These are phyloP conservation scores for Dasyprocta punctata DNA, from an alignment of 2,113 vertebrate species.

Conservation along the genomic window DNA sequence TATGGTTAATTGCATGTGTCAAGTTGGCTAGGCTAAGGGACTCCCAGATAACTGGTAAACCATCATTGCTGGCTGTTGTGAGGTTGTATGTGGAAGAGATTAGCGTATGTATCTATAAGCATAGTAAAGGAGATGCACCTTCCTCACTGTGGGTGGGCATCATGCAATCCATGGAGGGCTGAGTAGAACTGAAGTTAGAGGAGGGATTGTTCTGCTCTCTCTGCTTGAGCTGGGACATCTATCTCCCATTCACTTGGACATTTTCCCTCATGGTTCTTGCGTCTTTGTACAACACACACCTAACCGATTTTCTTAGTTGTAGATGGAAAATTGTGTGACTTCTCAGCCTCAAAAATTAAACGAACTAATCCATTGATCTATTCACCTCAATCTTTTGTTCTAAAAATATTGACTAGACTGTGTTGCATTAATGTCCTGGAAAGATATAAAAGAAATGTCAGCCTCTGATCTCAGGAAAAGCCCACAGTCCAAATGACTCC, in stretches of 20 bases:
- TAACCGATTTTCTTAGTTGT: neutral
- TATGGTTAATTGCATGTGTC: neutral
- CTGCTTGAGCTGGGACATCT: neutral
- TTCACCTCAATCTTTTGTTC: neutral
- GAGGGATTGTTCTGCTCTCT: neutral
- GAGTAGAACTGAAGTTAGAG: neutral
- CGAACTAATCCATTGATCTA: neutral
- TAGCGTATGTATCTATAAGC: too few relatives aligned
- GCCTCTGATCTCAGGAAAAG: neutral
- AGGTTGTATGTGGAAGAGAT: neutral
- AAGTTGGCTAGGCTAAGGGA: neutral
- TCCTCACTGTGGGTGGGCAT: neutral
- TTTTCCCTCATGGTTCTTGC: neutral
- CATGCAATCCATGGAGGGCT: neutral
- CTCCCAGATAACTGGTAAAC: neutral
- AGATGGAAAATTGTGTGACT: neutral
- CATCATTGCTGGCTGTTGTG: neutral
- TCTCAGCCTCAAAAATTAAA: neutral
- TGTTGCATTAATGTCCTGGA: neutral
- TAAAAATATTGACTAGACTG: neutral
- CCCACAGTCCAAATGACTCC: neutral
- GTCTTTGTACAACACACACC: neutral
- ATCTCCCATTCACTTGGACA: neutral
- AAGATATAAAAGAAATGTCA: neutral
- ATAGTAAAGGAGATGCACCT: neutral